Percentiles rank a stretch among this genome's conserved stretches.
These are phyloP conservation scores for Microplitis demolitor DNA, from an alignment of 1,140 invertebrate genomes.

Conservation along the genomic window DNA sequence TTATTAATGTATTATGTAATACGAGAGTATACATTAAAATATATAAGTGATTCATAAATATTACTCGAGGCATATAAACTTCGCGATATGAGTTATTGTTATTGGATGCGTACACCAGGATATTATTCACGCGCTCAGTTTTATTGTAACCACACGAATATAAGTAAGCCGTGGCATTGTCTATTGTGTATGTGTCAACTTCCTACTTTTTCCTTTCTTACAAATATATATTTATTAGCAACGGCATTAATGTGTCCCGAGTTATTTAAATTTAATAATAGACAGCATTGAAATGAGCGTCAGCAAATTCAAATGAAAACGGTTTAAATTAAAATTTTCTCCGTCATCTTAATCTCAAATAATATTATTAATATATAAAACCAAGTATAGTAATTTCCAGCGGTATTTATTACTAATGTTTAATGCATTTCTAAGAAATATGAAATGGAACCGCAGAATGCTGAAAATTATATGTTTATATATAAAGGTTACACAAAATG, in stretches of 20 bases:
- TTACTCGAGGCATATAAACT: not conserved
- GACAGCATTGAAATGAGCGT: too few species aligned
- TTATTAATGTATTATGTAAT: not conserved
- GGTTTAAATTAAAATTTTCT: too few species aligned
- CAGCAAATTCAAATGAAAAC: too few species aligned
- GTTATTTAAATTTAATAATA: not conserved
- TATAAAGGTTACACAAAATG: not conserved
- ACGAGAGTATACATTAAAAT: not conserved
- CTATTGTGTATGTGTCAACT: too few species aligned
- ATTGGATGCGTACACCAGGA: not conserved
- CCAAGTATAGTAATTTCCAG: too few species aligned
- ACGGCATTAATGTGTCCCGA: too few species aligned
- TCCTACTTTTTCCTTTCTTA: not conserved
- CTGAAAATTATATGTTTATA: too few species aligned
- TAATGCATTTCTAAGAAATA: not conserved
- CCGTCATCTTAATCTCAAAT: too few species aligned
- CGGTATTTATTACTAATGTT: not conserved
- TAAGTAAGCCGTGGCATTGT: too few species aligned
- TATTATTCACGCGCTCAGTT: not conserved
- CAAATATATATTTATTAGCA: not conserved
- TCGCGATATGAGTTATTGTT: conserved; percentile 9
- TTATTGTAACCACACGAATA: not conserved
- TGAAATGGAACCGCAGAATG: not conserved
- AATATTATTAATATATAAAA: too few species aligned
- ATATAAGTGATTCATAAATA: not conserved